Conservation (phyloP, 2,888 invertebrate genomes). For the Coelogynopora nodosa region DNA sequence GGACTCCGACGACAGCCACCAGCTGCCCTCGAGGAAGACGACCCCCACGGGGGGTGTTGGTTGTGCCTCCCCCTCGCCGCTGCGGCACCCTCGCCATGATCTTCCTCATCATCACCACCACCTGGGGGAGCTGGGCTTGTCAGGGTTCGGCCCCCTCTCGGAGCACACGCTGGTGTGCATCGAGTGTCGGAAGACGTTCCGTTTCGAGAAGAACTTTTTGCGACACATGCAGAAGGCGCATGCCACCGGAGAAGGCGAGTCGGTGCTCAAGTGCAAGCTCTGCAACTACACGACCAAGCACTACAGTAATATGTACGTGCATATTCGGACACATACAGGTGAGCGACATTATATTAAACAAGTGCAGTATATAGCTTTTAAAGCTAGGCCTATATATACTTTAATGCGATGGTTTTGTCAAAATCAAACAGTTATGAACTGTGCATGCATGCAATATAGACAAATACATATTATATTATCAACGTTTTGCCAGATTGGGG, state of each 20-base stretch:
- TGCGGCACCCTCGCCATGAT: background rate
- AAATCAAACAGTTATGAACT: too few relatives aligned
- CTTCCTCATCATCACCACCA: background rate
- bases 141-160: background rate
- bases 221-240: slow-evolving; percentile 42
- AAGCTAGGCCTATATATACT: too few relatives aligned
- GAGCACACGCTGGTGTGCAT: slow-evolving; percentile 39
- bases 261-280: slow-evolving; percentile 60
- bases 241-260: slow-evolving; percentile 39
- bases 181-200: slow-evolving; percentile 37
- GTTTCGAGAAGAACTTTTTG: slow-evolving; percentile 42
- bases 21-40: background rate
- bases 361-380: too few relatives aligned
- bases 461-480: too few relatives aligned
- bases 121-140: background rate
- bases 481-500: too few relatives aligned
- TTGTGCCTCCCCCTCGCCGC: background rate
- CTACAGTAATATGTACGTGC: slow-evolving; percentile 61
- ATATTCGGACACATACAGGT: slow-evolving; percentile 61
- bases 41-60: background rate
- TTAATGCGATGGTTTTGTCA: too few relatives aligned
- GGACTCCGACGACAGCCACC: background rate
- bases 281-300: slow-evolving; percentile 61
- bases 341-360: slow-evolving; percentile 45
- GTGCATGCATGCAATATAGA: too few relatives aligned